Percentiles rank a stretch among this genome's conserved stretches.
Conservation (phyloP, 2,888 invertebrate genomes). For the Pristionchus japonicus region DNA sequence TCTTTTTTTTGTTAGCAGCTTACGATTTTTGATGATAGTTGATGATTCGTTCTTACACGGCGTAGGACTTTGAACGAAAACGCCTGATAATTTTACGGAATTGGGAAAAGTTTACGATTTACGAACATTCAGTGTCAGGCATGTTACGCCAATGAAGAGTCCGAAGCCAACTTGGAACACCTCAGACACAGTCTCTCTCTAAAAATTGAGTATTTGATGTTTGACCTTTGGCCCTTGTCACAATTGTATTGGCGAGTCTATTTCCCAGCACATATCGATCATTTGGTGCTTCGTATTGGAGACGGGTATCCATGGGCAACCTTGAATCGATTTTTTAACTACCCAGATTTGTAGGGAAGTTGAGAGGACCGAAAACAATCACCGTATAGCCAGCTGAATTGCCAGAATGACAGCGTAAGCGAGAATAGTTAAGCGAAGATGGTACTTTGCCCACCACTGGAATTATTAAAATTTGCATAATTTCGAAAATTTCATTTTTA, state of each 20-base stretch:
- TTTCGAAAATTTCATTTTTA: no score
- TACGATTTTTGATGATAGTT: background rate
- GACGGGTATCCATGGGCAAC: background rate
- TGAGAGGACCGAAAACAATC: background rate
- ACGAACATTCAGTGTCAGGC: background rate
- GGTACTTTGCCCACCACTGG: background rate
- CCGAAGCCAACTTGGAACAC: background rate
- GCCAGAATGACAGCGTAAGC: background rate
- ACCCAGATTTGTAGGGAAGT: background rate
- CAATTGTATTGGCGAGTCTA: background rate
- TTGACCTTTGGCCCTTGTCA: background rate
- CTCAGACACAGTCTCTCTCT: background rate
- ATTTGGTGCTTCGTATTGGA: background rate
- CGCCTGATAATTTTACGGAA: background rate
- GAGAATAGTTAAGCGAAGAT: background rate
- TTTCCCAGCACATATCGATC: background rate
- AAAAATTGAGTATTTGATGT: background rate
- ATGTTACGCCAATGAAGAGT: background rate
- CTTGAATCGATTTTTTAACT: background rate
- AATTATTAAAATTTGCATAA: no score
- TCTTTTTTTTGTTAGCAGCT: background rate
- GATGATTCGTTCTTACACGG: background rate
- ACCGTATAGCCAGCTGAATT: background rate
- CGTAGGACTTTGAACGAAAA: background rate
- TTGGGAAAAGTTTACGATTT: background rate